Base-by-base conservation (phyloP, 2,797 vertebrate genomes). In the Hafferia zeledoni region DNA sequence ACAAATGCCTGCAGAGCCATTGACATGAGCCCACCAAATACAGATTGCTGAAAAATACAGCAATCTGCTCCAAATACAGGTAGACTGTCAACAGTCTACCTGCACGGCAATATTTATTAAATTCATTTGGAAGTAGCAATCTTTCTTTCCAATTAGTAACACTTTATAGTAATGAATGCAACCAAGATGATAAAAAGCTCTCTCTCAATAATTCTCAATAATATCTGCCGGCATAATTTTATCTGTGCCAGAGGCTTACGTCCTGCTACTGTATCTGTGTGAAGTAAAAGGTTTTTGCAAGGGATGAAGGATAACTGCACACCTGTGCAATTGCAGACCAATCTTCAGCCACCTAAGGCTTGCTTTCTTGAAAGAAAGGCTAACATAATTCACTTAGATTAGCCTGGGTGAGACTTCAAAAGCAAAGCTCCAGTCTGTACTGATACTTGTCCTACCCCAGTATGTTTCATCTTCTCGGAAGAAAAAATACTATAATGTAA, bases 371-470 rank as follows among this genome's bases (percentile, higher is more conserved):
- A 33, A 67, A 87, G 33, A 9, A 9, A 24, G 12, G 25, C 47
- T 68, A 78, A 25, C 16, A 7, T 17, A 69, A 83, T 10, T 15
- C 8, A 28, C 28, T 60, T 53, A 53, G 13, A 19, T 8, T 65
- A 79, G 57, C 14, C 5, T 31, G 24, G 8, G 13, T 55, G 17
- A 69, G 11, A 49, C 16, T 31, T 61, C 11, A 60, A 71, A 83
- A 59, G 22, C 12, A 70, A 83, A 50, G 6, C 17, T 67, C 30
- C 24, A 37, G 10, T n/a, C 65, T 43, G 4, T 31, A 46, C 28
- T 0, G 1, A 2, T n/a, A n/a, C 11, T 71, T 47, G 23, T 68
- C 30, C 22, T 67, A 41, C 11, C 10, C 17, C 20, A 18, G 23
- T 65, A 81, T 6, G 43, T 72, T 19, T 30, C 17, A 17, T 18